Percentiles rank a stretch among this genome's conserved stretches.
Conservation (phyloP, 1,140 invertebrate genomes). For the Solenopsis invicta region DNA sequence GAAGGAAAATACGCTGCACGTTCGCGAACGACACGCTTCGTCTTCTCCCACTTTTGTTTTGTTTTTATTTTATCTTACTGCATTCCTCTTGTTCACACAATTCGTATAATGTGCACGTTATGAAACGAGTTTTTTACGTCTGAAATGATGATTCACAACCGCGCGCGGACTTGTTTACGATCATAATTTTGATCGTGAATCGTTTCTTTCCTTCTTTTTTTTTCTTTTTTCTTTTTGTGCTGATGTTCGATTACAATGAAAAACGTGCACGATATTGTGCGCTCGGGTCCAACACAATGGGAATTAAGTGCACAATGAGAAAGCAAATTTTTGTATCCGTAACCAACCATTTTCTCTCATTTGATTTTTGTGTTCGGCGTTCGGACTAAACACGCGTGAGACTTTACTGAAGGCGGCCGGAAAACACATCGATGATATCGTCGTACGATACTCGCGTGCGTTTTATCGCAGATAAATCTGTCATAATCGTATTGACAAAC, state of each 20-base stretch:
- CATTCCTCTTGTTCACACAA: background rate
- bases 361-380: background rate
- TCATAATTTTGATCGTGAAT: background rate
- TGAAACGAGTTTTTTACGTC: conserved; percentile 1
- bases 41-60: conserved; percentile 1
- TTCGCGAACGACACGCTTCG: background rate
- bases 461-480: conserved; percentile 61
- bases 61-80: background rate
- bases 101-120: background rate
- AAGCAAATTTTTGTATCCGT: background rate
- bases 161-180: conserved; percentile 16
- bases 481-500: conserved; percentile 63
- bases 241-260: background rate
- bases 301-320: background rate
- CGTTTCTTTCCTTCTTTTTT: background rate
- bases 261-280: background rate
- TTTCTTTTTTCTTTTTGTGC: too few relatives aligned
- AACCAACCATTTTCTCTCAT: background rate
- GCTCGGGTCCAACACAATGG: background rate
- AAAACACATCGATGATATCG: conserved; percentile 24
- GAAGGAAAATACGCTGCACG: background rate
- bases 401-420: background rate
- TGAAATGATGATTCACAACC: conserved; percentile 9
- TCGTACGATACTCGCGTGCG: conserved; percentile 11
- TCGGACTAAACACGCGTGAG: background rate